A percentile compares a stretch with the other conserved stretches of the same genome.
Conservation (phyloP, 2,113 vertebrate species). For the Pangasianodon gigas region DNA sequence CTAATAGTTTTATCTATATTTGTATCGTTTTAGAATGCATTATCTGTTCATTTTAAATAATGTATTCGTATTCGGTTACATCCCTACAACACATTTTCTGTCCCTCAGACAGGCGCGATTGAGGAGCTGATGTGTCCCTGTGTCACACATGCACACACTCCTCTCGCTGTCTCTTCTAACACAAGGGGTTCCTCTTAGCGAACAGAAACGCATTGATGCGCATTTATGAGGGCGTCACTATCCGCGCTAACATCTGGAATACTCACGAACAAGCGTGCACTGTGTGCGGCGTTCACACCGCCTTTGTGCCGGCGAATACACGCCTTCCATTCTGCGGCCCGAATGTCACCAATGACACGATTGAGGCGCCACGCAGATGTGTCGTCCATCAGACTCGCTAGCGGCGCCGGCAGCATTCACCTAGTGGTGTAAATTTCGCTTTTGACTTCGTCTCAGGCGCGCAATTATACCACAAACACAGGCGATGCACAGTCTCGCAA, state of each 20-base stretch:
- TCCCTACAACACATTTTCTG: background rate
- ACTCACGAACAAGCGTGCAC: constrained; percentile 39
- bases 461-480: constrained; percentile 32
- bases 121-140: constrained; percentile 25
- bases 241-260: constrained; percentile 50
- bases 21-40: background rate
- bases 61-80: background rate
- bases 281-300: constrained; percentile 27
- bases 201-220: constrained; percentile 52
- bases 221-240: constrained; percentile 47
- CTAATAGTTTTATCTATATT: background rate
- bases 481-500: background rate
- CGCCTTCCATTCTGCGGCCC: constrained; percentile 42
- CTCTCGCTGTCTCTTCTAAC: constrained; percentile 37
- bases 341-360: constrained; percentile 31
- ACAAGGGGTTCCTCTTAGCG: constrained; percentile 49
- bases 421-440: constrained; percentile 44
- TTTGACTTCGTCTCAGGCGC: constrained; percentile 41
- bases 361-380: constrained; percentile 44
- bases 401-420: background rate
- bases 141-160: constrained; percentile 45
- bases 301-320: constrained; percentile 38
- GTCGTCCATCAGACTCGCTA: constrained; percentile 13
- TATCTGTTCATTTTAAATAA: background rate
- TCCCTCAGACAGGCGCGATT: constrained; percentile 10